Evolutionary conservation across 2,113 vertebrate species (phyloP).

Genomic region (Recurvirostra avosetta): DNA sequence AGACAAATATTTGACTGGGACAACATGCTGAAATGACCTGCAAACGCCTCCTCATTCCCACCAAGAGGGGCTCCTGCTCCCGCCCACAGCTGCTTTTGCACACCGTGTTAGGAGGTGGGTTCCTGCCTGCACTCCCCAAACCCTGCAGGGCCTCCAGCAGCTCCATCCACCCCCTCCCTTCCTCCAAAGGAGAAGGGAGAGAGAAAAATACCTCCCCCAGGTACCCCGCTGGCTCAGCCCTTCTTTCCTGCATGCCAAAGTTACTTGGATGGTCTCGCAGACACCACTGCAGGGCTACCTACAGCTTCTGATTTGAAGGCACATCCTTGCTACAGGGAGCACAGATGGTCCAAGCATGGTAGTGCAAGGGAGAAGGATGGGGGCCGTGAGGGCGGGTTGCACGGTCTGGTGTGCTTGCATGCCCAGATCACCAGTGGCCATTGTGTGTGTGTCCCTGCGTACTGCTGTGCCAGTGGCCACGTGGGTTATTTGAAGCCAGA

Average conservation of each 20-base stretch:
- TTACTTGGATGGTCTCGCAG: neutral
- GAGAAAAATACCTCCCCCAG: neutral
- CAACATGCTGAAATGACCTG: slow-evolving; percentile 58
- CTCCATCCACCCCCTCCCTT: neutral
- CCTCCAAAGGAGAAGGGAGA: neutral
- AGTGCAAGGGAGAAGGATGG: neutral
- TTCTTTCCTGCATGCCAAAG: neutral
- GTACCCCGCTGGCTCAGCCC: neutral
- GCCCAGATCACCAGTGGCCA: no score
- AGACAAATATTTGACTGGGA: slow-evolving; percentile 65
- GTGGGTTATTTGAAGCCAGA: neutral
- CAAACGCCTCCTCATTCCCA: slow-evolving; percentile 27
- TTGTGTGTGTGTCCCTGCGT: fast-evolving
- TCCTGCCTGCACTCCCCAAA: neutral
- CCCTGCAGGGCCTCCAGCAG: neutral
- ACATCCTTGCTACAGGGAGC: neutral
- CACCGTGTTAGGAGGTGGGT: neutral
- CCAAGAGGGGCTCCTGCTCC: slow-evolving; percentile 22
- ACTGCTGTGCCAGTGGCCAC: neutral
- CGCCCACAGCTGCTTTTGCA: neutral
- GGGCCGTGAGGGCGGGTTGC: fast-evolving
- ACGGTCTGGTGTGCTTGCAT: neutral
- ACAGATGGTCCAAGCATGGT: neutral
- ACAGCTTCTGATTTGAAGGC: neutral
- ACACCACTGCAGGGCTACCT: neutral